A percentile compares a stretch with the other conserved stretches of the same genome.
These are phyloP conservation scores for Cantharis lateralis DNA, from an alignment of 2,888 invertebrate species.

Conservation along the genomic window DNA sequence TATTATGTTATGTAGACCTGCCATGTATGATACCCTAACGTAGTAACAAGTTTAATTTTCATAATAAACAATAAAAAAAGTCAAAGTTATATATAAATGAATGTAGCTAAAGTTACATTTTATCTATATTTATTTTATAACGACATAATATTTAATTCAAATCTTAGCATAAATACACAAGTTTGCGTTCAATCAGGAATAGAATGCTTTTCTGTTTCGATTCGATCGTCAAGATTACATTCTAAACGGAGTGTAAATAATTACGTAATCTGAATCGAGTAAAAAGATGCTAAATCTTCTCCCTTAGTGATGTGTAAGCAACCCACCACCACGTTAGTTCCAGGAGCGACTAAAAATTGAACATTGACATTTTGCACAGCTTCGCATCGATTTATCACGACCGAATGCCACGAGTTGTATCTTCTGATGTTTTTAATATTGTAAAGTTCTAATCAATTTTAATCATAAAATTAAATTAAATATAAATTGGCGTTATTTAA, in stretches of 20 bases:
- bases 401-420: conserved; percentile 17
- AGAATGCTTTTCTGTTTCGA: conserved; percentile 22
- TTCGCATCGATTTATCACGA: conserved; percentile 31
- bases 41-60: too few relatives aligned
- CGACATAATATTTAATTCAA: neutral
- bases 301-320: conserved; percentile 16
- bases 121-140: neutral
- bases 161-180: conserved; percentile 9
- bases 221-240: conserved; percentile 41
- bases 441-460: conserved; percentile 11
- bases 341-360: conserved; percentile 23
- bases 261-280: conserved; percentile 44
- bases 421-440: conserved; percentile 22
- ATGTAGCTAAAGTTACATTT: neutral
- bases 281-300: conserved; percentile 39
- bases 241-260: conserved; percentile 46
- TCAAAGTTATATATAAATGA: too few relatives aligned
- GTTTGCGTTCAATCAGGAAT: conserved; percentile 10
- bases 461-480: conserved; percentile 2
- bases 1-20: too few relatives aligned
- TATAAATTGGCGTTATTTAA: neutral
- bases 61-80: too few relatives aligned
- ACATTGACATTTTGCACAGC: conserved; percentile 32
- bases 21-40: too few relatives aligned
- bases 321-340: conserved; percentile 24